Percentiles rank a stretch among this genome's conserved stretches.
Conservation (phyloP, 2,113 vertebrate genomes). For the Scolopax mira region DNA sequence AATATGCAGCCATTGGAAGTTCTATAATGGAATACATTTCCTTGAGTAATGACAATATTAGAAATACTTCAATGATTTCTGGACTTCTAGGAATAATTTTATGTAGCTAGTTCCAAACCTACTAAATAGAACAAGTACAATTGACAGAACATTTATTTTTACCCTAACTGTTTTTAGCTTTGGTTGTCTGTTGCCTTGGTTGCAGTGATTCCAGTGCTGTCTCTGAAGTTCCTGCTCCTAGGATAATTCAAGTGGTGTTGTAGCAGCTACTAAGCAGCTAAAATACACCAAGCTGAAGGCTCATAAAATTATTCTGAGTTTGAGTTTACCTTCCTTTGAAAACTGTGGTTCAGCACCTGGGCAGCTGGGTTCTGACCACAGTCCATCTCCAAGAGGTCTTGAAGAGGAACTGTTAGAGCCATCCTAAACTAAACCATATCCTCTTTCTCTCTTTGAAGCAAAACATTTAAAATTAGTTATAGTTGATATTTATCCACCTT, state of each 20-base stretch:
- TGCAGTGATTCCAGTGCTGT: constrained; percentile 33
- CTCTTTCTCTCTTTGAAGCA: not conserved
- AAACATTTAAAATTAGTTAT: not conserved
- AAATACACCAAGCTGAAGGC: not conserved
- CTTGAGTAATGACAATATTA: not conserved
- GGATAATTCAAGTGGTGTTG: not conserved
- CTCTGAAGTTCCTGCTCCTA: not conserved
- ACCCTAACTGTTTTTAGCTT: constrained; percentile 39
- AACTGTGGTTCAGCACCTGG: not conserved
- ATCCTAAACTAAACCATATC: not conserved
- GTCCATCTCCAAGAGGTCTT: not conserved
- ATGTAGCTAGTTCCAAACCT: not conserved
- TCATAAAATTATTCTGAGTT: not conserved
- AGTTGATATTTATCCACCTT: not conserved
- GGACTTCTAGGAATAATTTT: constrained; percentile 18
- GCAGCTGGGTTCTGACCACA: not conserved
- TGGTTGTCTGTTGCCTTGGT: constrained; percentile 44
- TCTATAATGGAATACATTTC: not conserved
- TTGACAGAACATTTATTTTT: constrained; percentile 42
- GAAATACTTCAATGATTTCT: not conserved
- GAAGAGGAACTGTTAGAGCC: not conserved
- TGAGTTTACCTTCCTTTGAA: not conserved
- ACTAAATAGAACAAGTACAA: not conserved
- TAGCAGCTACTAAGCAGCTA: not conserved
- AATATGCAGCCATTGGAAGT: not conserved